Conservation (phyloP, 2,888 invertebrate species). For the Perizoma flavofasciatum region DNA sequence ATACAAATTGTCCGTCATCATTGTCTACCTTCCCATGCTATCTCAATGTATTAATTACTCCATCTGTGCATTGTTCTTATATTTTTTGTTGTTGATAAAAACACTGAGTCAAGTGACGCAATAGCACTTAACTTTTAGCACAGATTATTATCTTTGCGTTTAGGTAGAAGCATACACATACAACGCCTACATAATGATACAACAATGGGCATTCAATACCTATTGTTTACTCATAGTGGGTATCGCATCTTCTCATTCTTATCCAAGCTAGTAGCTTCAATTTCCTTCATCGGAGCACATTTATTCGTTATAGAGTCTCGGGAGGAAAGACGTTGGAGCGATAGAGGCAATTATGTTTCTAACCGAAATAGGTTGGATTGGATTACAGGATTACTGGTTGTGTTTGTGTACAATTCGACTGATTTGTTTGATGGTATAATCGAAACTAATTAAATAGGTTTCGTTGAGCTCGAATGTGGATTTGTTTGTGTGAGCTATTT, state of each 20-base stretch:
- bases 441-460: conserved; percentile 16
- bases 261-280: conserved; percentile 3
- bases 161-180: no score
- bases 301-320: conserved; percentile 25
- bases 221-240: not conserved
- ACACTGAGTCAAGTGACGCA: no score
- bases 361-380: conserved; percentile 29
- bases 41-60: not conserved
- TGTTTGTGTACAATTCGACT: conserved; percentile 30
- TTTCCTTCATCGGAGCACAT: conserved; percentile 24
- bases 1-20: not conserved
- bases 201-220: not conserved
- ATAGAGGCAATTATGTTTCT: conserved; percentile 33
- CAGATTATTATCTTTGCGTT: no score
- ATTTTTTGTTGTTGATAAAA: no score
- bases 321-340: conserved; percentile 28
- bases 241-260: conserved; percentile 1
- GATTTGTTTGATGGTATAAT: conserved; percentile 31
- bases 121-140: no score
- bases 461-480: conserved; percentile 7
- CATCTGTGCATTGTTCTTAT: not conserved
- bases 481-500: conserved; percentile 3
- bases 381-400: conserved; percentile 33
- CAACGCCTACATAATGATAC: no score
- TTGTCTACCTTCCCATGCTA: not conserved